phyloP scores from a whole-genome alignment of 2,797 vertebrate species.

The Sylvia borin region DNA sequence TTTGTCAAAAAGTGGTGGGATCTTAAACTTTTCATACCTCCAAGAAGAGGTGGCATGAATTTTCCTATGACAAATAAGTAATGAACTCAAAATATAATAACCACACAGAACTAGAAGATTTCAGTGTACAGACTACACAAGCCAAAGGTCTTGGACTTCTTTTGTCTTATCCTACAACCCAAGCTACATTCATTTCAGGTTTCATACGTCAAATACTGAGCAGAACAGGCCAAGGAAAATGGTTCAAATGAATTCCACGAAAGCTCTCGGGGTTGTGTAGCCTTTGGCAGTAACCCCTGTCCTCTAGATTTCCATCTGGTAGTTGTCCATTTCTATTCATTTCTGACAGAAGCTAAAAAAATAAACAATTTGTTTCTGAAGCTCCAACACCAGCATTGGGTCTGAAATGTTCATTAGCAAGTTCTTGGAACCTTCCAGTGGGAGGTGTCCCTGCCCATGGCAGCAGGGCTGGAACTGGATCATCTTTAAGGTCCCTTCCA shows the following conservation, averaged over 20 bases:
- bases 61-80: neutral
- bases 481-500: neutral
- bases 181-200: neutral
- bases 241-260: neutral
- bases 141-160: neutral
- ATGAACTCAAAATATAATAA: neutral
- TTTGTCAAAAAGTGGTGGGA: neutral
- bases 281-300: neutral
- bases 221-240: conserved; percentile 21
- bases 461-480: neutral
- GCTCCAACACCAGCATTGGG: neutral
- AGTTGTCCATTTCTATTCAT: neutral
- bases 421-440: neutral
- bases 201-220: neutral
- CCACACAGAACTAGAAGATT: neutral
- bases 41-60: neutral
- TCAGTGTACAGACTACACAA: neutral
- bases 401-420: neutral
- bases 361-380: neutral
- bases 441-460: neutral
- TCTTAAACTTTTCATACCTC: neutral
- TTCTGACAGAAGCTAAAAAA: conserved; percentile 7
- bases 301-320: neutral
- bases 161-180: neutral
- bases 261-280: neutral